Evolutionary conservation across 2,113 vertebrate genomes (phyloP).

Genomic region (Martes martes): DNA sequence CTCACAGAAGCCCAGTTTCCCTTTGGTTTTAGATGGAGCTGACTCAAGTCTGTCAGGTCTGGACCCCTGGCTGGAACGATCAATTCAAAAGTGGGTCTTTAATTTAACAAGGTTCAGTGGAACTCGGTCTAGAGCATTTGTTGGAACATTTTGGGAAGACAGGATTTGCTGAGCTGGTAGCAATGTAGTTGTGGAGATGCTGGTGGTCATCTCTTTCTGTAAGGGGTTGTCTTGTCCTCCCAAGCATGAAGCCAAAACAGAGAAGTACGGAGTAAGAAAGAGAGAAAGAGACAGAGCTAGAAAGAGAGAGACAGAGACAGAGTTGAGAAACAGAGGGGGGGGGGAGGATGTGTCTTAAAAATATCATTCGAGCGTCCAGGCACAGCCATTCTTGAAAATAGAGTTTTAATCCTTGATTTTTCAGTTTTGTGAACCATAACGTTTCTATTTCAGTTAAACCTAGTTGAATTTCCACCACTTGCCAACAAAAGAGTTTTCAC

Average conservation of each 20-base stretch:
- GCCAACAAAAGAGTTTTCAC: background rate
- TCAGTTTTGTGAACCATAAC: background rate
- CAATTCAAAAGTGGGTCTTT: background rate
- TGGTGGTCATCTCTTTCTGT: background rate
- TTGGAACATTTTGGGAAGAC: background rate
- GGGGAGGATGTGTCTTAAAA: background rate
- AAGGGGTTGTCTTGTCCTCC: background rate
- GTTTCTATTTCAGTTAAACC: background rate
- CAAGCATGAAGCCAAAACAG: background rate
- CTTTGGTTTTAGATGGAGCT: background rate
- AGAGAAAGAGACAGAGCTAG: background rate
- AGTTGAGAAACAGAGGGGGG: background rate
- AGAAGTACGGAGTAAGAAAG: background rate
- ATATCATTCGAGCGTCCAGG: background rate
- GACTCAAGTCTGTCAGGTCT: background rate
- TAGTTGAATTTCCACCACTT: background rate
- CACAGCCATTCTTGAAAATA: background rate
- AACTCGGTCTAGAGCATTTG: background rate
- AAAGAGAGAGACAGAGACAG: background rate
- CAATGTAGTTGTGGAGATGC: background rate
- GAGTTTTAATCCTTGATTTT: constrained; percentile 1
- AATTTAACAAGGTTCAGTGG: background rate
- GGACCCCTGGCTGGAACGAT: background rate
- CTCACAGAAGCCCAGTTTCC: background rate
- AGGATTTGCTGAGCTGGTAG: background rate